Base-by-base conservation (phyloP, 2,888 invertebrate genomes). In the Trachelus tabidus region DNA sequence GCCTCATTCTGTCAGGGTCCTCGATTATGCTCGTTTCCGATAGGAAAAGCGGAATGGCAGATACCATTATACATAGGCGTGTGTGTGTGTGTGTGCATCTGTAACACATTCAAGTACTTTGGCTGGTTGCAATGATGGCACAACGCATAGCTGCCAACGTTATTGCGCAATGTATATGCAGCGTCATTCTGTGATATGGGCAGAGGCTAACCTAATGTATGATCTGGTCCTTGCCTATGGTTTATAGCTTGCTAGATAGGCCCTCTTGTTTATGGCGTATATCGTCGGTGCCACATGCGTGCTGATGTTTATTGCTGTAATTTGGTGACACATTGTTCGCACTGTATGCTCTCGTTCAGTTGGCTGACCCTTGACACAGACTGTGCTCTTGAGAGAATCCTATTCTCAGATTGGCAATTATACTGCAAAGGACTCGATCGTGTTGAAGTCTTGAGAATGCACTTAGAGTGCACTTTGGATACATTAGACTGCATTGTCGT, bases 231-330 rank as follows among this genome's bases (percentile, higher is more conserved):
- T 56, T n/a, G 77, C n/a, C 34, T 76, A 68, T 73, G 75, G 35
- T 77, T 75, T 77, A 77, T 75, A 75, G 77, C 34, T 34, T 35
- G 34, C 71, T 75, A 75, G 77, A 77, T 77, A 75, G 77, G 77
- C 77, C 31, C 75, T 74, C 75, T 77, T 77, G 77, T 77, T 77
- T 77, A 77, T 40, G 75, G 75, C 34, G 3, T 68, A 37, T 37
- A 33, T 37, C 68, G 74, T 56, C 37, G 56, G 71, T 77, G 37
- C 76, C 37, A 56, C 75, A 37, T 56, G 23, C 56, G 56, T 23
- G 12, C 56, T 75, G 77, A 75, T 75, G 69, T 77, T 77, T 77
- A 77, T 77, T 75, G 75, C 75, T 69, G 77, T 75, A 77, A 77
- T 77, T 77, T 75, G 77, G 77, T 77, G 75, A 77, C 77, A 75